These are phyloP conservation scores for Haliclystus octoradiatus DNA, from an alignment of 30 jellyfish, hydroid and myxozoan species.

Conservation along the genomic window DNA sequence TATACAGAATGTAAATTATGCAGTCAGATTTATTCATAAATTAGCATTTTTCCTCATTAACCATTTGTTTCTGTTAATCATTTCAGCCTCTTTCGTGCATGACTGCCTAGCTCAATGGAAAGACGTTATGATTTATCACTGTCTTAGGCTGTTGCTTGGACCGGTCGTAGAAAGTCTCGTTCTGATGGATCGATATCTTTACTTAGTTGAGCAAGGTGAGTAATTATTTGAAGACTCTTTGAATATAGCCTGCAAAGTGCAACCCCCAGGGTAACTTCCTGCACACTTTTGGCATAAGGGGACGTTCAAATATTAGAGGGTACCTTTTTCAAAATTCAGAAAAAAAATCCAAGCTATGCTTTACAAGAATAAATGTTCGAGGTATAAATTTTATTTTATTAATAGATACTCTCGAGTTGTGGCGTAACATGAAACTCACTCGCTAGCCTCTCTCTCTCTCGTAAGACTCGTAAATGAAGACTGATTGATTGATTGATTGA, in stretches of 20 bases:
- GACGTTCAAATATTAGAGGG: too few relatives aligned
- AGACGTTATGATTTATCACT: constrained; percentile 46
- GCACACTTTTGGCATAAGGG: too few relatives aligned
- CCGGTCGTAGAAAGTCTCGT: constrained; percentile 79
- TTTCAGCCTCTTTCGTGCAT: not conserved
- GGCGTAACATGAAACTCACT: too few relatives aligned
- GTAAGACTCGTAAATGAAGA: too few relatives aligned
- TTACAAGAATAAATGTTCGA: too few relatives aligned
- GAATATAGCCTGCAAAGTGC: not conserved
- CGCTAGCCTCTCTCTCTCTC: too few relatives aligned
- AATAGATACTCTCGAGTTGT: too few relatives aligned
- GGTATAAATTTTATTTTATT: too few relatives aligned
- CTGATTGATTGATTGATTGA: too few relatives aligned
- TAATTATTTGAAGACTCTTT: not conserved
- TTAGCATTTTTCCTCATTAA: not conserved
- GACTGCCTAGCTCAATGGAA: constrained; percentile 38
- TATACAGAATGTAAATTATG: constrained; percentile 5
- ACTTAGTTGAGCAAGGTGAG: constrained; percentile 53
- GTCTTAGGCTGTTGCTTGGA: constrained; percentile 69
- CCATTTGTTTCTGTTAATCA: not conserved
- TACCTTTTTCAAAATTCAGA: too few relatives aligned
- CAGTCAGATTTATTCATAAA: not conserved
- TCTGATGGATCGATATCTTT: constrained; percentile 39
- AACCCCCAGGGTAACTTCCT: too few relatives aligned
- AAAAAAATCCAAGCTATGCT: too few relatives aligned